These are phyloP conservation scores for Bradynema listronoti DNA, from an alignment of 1,140 invertebrate genomes.

Conservation along the genomic window DNA sequence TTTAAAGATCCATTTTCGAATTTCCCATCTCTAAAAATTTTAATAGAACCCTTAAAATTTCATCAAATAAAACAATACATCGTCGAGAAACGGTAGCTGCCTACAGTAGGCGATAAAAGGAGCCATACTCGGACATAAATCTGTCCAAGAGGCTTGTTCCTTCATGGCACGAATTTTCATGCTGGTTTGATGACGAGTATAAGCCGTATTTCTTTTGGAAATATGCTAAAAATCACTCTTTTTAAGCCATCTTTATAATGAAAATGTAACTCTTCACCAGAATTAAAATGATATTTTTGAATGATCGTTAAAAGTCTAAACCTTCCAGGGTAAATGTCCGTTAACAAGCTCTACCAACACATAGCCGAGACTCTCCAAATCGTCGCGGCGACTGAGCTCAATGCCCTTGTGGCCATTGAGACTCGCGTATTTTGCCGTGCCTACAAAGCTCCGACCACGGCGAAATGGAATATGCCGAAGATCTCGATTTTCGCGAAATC, in stretches of 20 bases:
- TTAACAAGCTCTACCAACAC: constrained; percentile 49
- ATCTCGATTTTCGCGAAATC: constrained; percentile 34
- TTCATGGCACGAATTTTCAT: constrained; percentile 30
- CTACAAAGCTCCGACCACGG: constrained; percentile 43
- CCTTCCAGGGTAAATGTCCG: constrained; percentile 53
- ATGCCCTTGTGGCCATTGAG: constrained; percentile 41
- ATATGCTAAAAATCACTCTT: constrained; percentile 39
- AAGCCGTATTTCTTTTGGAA: constrained; percentile 29
- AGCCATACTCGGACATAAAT: constrained; percentile 45
- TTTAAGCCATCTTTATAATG: too few relatives aligned
- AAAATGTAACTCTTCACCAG: too few relatives aligned
- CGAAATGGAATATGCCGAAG: constrained; percentile 43
- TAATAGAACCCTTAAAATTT: too few relatives aligned
- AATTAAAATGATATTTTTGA: too few relatives aligned
- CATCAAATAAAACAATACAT: constrained; percentile 10
- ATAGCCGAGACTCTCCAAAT: constrained; percentile 50
- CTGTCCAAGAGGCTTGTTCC: constrained; percentile 38
- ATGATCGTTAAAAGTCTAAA: constrained; percentile 10
- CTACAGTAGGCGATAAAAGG: constrained; percentile 39
- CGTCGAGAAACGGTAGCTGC: constrained; percentile 36
- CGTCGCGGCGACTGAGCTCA: constrained; percentile 57
- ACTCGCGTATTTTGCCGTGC: constrained; percentile 48
- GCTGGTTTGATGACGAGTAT: constrained; percentile 39
- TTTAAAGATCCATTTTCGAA: too few relatives aligned
- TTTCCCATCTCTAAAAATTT: too few relatives aligned